Base-by-base conservation (phyloP, 2,113 vertebrate genomes). In the Myotis davidii region DNA sequence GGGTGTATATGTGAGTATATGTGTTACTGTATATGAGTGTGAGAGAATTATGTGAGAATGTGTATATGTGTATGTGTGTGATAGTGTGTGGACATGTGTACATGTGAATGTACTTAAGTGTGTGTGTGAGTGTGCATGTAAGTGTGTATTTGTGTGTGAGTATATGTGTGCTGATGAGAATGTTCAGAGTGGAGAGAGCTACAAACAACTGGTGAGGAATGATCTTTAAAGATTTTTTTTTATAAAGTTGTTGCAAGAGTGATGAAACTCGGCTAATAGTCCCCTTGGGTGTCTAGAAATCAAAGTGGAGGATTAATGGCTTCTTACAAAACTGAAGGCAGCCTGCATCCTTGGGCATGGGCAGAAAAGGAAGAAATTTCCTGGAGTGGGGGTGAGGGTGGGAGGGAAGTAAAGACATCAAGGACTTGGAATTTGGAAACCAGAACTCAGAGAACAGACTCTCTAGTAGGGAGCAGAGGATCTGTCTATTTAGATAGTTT, bases 231-330 rank as follows among this genome's bases (percentile, higher is more conserved):
- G 32, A 27, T 2, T 34, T 37, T 29, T 32, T 45, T 48, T 81
- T 61, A 65, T 32, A 65, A 67, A n/a, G 14, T 65, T 65, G 32
- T 67, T n/a, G 29, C n/a, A 45, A 79, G 16, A 29, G 7, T 21
- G 20, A n/a, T 1, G 3, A 20, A 34, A 32, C 18, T 23, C 81
- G n/a, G 27, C 2, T 34, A n/a, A 6, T 0, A 39, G 29, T 12
- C 61, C n/a, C 9, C 27, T 56, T 4, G 16, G 45, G 25, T 45
- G 23, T 54, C 50, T 34, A 48, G 56, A 67, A 72, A n/a, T 72
- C 16, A 34, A 59, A 78, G 56, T 9, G 27, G 67, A 72, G 6
- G 25, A 6, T 16, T 16, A 18, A 27, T 0, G 0, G 37, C 42
- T 34, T 54, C 34, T 54, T 67, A 20, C 14, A 61, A 56, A 87